Percentiles rank a stretch among this genome's conserved stretches.
Evolutionary conservation across 2,797 vertebrate species (phyloP).

Genomic region (Vespertilio murinus): DNA sequence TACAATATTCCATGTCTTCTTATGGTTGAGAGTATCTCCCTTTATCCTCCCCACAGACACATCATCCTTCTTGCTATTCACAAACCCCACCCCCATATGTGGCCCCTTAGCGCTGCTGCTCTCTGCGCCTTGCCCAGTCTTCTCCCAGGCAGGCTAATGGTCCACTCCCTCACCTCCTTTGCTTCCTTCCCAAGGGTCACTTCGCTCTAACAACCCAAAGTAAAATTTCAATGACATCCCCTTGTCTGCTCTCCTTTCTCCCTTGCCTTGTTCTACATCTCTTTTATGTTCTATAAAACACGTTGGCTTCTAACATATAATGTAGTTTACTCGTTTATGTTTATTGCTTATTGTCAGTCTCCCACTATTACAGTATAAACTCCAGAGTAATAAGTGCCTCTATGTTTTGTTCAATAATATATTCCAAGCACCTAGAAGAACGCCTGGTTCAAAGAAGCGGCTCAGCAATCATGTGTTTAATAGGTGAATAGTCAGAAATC

Average conservation of each 20-base stretch:
- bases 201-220: neutral
- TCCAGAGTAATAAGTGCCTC: neutral
- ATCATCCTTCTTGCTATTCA: neutral
- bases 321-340: neutral
- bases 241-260: neutral
- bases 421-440: neutral
- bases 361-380: neutral
- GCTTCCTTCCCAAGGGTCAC: neutral
- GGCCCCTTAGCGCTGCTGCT: too few species aligned
- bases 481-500: neutral
- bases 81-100: accelerated
- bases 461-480: neutral
- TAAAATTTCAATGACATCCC: neutral
- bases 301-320: neutral
- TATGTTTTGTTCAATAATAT: neutral
- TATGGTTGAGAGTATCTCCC: too few species aligned
- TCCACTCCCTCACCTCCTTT: neutral
- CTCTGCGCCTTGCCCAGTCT: neutral
- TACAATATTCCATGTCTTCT: too few species aligned
- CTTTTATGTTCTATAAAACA: neutral
- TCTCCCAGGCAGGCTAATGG: neutral
- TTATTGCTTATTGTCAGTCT: neutral
- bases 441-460: neutral
- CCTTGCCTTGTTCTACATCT: neutral
- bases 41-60: neutral